Conservation (phyloP, 2,888 invertebrate species). For the Pardosa pseudoannulata region DNA sequence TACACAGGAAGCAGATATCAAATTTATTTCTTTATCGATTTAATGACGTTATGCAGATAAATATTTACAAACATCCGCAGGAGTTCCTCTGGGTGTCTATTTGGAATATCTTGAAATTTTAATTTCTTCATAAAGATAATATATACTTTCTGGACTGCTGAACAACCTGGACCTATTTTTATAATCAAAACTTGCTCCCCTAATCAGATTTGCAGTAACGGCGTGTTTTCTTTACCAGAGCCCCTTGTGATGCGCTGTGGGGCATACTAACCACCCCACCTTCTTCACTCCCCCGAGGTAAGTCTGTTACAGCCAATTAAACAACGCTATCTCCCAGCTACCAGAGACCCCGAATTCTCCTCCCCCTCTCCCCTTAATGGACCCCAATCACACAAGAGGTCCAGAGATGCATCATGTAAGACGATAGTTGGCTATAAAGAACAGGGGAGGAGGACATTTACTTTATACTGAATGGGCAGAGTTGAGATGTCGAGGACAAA, state of each 20-base stretch:
- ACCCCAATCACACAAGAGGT: conserved; percentile 13
- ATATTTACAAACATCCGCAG: too few species aligned
- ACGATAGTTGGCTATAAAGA: background rate
- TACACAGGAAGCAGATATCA: too few species aligned
- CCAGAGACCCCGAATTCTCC: background rate
- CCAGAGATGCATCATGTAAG: conserved; percentile 10
- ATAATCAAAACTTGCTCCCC: background rate
- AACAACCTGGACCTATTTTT: background rate
- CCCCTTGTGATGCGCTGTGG: background rate
- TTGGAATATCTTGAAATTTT: too few species aligned
- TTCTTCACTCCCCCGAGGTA: background rate
- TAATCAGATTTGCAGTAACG: conserved; percentile 1
- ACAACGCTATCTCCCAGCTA: background rate
- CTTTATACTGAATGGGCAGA: background rate
- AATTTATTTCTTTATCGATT: too few species aligned
- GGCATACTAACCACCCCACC: background rate
- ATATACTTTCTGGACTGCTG: background rate
- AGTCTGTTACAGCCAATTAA: conserved; percentile 9
- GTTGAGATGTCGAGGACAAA: background rate
- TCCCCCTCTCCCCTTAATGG: conserved; percentile 8
- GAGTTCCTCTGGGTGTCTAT: too few species aligned
- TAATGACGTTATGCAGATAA: too few species aligned
- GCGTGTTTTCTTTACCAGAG: background rate
- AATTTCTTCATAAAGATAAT: background rate
- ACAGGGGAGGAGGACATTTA: background rate